Evolutionary conservation across 2,888 invertebrate genomes (phyloP).

Genomic region (Pollenia griseotomentosa): DNA sequence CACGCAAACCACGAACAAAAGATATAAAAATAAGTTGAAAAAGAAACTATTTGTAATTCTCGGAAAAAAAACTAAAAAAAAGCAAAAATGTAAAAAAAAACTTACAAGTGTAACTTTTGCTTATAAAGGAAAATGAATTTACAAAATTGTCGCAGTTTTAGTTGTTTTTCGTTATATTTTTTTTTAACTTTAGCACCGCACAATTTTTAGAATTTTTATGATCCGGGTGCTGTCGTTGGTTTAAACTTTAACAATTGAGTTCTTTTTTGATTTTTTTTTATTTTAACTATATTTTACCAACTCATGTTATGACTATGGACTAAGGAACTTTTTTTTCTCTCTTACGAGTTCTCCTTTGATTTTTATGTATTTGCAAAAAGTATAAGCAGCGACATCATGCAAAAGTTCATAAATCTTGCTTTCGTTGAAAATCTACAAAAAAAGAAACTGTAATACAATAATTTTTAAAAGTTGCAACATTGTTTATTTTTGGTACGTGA

Average conservation of each 20-base stretch:
- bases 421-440: slow-evolving; percentile 35
- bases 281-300: slow-evolving; percentile 22
- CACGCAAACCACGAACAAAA: slow-evolving; percentile 50
- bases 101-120: slow-evolving; percentile 70
- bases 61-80: slow-evolving; percentile 26
- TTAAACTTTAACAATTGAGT: slow-evolving; percentile 64
- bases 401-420: slow-evolving; percentile 66
- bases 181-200: background rate
- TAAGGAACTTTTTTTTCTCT: slow-evolving; percentile 26
- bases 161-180: slow-evolving; percentile 49
- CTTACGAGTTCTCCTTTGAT: slow-evolving; percentile 15
- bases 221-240: slow-evolving; percentile 45
- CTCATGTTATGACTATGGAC: slow-evolving; percentile 58
- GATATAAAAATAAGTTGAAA: slow-evolving; percentile 1
- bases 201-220: slow-evolving; percentile 10
- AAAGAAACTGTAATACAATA: slow-evolving; percentile 39
- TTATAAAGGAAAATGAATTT: slow-evolving; percentile 68
- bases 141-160: slow-evolving; percentile 71
- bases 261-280: slow-evolving; percentile 25
- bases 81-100: slow-evolving; percentile 37
- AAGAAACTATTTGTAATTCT: slow-evolving; percentile 33
- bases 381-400: slow-evolving; percentile 34
- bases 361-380: slow-evolving; percentile 23
- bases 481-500: background rate
- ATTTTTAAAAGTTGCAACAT: slow-evolving; percentile 34